Percentiles rank a stretch among this genome's conserved stretches.
phyloP scores from a whole-genome alignment of 2,888 invertebrate genomes.

The Drosophila dives region DNA sequence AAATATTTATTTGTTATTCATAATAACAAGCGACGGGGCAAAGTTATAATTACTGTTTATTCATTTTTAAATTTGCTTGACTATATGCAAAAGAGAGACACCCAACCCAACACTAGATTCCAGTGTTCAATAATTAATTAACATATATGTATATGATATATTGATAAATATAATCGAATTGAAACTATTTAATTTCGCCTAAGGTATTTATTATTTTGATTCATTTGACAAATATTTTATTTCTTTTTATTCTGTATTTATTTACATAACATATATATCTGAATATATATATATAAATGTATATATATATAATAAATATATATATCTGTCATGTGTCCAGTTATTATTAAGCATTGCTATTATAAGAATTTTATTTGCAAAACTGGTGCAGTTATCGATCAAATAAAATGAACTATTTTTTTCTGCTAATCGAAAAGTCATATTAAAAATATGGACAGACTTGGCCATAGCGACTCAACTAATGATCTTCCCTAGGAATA shows the following conservation, averaged over 20 bases:
- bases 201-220: background rate
- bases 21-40: constrained; percentile 14
- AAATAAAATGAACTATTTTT: background rate
- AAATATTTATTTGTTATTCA: constrained; percentile 29
- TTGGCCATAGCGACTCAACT: too few species aligned
- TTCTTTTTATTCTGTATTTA: background rate
- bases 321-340: too few species aligned
- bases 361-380: too few species aligned
- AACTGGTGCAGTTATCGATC: too few species aligned
- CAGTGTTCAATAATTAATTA: background rate
- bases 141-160: too few species aligned
- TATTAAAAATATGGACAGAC: background rate
- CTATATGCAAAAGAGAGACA: constrained; percentile 2
- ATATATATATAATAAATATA: too few species aligned
- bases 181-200: background rate
- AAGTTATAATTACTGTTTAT: constrained; percentile 10
- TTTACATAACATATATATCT: too few species aligned
- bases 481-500: too few species aligned
- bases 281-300: too few species aligned
- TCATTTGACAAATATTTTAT: background rate
- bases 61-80: constrained; percentile 25
- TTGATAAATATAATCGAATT: background rate
- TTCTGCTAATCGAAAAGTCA: background rate
- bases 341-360: too few species aligned
- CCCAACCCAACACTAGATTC: background rate